Evolutionary conservation across 1,140 invertebrate species (phyloP).

Genomic region (Drosophila sechellia): DNA sequence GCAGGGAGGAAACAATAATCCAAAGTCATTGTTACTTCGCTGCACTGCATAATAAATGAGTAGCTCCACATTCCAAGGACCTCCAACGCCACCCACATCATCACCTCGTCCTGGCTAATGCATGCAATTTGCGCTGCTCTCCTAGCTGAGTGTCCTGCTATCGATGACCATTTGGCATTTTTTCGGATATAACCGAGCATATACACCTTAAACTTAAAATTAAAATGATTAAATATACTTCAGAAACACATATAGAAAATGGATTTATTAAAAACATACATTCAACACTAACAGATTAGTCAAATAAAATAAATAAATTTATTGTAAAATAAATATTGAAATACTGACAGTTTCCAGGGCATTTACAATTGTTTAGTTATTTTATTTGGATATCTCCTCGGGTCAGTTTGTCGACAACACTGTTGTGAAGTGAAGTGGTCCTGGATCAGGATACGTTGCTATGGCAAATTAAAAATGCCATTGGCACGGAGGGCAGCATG

Average conservation of each 20-base stretch:
- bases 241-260: no score
- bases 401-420: slow-evolving; percentile 1
- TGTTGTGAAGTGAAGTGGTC: background rate
- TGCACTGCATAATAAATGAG: slow-evolving; percentile 48
- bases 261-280: no score
- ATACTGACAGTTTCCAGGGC: background rate
- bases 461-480: slow-evolving; percentile 78
- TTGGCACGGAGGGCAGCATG: slow-evolving; percentile 48
- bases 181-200: background rate
- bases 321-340: background rate
- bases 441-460: slow-evolving; percentile 37
- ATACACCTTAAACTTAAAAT: no score
- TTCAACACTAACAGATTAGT: no score
- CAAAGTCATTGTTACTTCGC: slow-evolving; percentile 56
- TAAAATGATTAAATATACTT: no score
- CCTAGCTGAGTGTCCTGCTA: background rate
- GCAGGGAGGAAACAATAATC: slow-evolving; percentile 55
- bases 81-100: slow-evolving; percentile 1
- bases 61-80: background rate
- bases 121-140: slow-evolving; percentile 26
- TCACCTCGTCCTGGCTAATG: slow-evolving; percentile 23
- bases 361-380: no score
- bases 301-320: background rate
- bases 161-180: slow-evolving; percentile 1
- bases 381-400: background rate